These are phyloP conservation scores for Phylloscopus trochiloides DNA, from an alignment of 2,113 vertebrate species.

Conservation along the genomic window DNA sequence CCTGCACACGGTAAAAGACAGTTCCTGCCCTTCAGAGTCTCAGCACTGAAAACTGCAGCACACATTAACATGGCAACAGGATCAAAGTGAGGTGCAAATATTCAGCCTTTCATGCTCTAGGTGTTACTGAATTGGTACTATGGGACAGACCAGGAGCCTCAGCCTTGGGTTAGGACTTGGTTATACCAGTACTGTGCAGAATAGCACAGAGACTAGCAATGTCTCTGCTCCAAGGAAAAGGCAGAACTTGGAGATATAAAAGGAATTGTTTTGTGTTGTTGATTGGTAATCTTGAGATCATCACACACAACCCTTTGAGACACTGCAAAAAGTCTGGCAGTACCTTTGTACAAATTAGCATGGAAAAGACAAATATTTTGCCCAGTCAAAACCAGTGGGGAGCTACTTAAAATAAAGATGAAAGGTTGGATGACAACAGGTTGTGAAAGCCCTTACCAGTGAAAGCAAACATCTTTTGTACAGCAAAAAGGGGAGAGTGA, in stretches of 20 bases:
- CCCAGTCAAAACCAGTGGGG: neutral
- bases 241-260: neutral
- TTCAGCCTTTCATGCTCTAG: neutral
- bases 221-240: neutral
- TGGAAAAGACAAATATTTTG: neutral
- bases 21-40: neutral
- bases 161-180: neutral
- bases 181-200: neutral
- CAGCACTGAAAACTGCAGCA: neutral
- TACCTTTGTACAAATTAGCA: neutral
- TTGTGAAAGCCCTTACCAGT: neutral
- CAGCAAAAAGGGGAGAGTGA: neutral
- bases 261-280: neutral
- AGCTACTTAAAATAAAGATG: neutral
- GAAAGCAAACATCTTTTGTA: neutral
- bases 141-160: neutral
- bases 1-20: neutral
- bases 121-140: neutral
- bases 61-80: neutral
- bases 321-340: neutral
- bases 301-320: neutral
- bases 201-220: neutral
- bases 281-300: neutral
- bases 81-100: neutral
- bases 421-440: neutral